phyloP scores from a whole-genome alignment of 2,797 vertebrate species.

The Sternarchorhynchus goeldii region DNA sequence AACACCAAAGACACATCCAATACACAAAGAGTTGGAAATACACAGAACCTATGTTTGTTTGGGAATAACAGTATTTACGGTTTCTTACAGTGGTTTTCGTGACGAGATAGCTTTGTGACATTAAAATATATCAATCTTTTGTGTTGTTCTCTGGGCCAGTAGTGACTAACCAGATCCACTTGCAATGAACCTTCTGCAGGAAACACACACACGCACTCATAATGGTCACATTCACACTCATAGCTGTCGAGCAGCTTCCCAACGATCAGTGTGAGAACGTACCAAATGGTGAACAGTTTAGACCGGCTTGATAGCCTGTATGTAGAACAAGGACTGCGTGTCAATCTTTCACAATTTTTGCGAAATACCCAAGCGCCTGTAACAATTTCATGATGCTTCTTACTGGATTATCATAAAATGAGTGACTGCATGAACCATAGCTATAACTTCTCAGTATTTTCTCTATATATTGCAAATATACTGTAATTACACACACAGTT shows the following conservation, averaged over 20 bases:
- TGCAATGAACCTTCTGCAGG: background rate
- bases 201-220: background rate
- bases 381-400: background rate
- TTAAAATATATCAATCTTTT: too few species aligned
- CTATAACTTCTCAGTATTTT: slow-evolving; percentile 24
- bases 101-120: too few species aligned
- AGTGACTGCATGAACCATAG: background rate
- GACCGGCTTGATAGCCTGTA: slow-evolving; percentile 1
- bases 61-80: too few species aligned
- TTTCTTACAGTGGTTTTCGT: too few species aligned
- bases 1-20: too few species aligned
- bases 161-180: too few species aligned
- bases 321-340: background rate
- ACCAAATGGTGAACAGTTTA: background rate
- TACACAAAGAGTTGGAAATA: too few species aligned
- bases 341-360: background rate
- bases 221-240: background rate
- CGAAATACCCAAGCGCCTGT: slow-evolving; percentile 2
- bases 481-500: slow-evolving; percentile 24
- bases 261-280: background rate
- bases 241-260: background rate
- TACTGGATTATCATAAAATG: background rate
- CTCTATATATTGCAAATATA: slow-evolving; percentile 32
- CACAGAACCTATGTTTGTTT: too few species aligned
- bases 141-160: too few species aligned